Evolutionary conservation across 2,113 vertebrate genomes (phyloP).

Genomic region (Elachura formosa): DNA sequence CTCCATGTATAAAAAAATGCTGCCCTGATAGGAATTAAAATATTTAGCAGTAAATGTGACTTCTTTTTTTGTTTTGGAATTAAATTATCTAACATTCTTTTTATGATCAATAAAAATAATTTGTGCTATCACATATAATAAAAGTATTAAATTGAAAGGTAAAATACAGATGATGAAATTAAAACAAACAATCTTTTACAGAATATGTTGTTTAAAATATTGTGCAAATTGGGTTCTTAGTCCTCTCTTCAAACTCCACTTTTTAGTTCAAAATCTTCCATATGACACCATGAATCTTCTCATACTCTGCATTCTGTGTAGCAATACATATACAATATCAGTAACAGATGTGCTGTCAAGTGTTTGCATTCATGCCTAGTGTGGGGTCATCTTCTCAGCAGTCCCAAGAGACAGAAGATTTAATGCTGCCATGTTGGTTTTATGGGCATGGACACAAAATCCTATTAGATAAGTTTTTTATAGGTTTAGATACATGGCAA

Average conservation of each 20-base stretch:
- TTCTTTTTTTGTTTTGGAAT: not conserved
- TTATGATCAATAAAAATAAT: not conserved
- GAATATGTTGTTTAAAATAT: not conserved
- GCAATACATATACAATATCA: not conserved
- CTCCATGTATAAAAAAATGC: not conserved
- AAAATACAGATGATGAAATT: not conserved
- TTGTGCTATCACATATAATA: not conserved
- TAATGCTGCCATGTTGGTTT: not conserved
- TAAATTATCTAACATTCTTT: not conserved
- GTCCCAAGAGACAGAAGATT: not conserved
- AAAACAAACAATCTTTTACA: not conserved
- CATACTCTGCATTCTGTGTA: not conserved
- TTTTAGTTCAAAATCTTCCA: not conserved
- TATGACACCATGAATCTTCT: not conserved
- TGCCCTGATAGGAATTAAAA: not conserved
- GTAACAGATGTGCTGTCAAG: not conserved
- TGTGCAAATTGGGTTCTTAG: not conserved
- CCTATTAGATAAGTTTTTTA: not conserved
- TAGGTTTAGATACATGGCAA: not conserved
- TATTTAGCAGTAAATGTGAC: not conserved
- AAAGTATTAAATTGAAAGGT: not conserved
- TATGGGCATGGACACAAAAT: not conserved
- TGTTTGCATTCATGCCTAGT: not conserved
- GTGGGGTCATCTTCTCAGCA: not conserved
- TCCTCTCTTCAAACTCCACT: not conserved